These are phyloP conservation scores for Brachypterus glaber DNA, from an alignment of 2,888 invertebrate genomes.

Conservation along the genomic window DNA sequence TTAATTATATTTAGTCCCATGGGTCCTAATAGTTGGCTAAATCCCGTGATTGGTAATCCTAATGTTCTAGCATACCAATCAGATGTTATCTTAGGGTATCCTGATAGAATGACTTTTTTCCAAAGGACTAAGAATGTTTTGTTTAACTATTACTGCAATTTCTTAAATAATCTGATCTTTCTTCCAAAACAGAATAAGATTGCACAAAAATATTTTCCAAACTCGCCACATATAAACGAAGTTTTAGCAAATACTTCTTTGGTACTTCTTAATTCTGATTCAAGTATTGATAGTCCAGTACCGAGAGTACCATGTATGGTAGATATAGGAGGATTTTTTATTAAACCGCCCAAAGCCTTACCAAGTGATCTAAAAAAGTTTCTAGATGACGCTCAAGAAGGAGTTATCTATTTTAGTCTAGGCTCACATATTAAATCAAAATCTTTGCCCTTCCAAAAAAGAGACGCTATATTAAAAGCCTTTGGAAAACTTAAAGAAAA, in stretches of 20 bases:
- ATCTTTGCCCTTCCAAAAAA: constrained; percentile 45
- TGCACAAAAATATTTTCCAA: constrained; percentile 26
- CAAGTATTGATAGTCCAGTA: constrained; percentile 41
- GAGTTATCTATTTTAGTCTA: constrained; percentile 49
- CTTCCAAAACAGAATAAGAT: constrained; percentile 22
- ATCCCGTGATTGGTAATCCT: constrained; percentile 26
- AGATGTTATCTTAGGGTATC: constrained; percentile 11
- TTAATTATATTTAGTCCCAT: constrained; percentile 22
- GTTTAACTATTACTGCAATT: constrained; percentile 25
- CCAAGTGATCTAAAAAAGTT: constrained; percentile 23
- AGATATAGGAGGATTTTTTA: constrained; percentile 49
- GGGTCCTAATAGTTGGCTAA: constrained; percentile 19
- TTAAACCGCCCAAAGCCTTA: constrained; percentile 26
- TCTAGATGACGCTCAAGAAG: constrained; percentile 23
- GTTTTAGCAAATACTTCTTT: constrained; percentile 27
- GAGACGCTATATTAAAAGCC: constrained; percentile 46
- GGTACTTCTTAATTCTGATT: constrained; percentile 38
- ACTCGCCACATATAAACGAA: constrained; percentile 23
- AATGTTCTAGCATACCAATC: constrained; percentile 21
- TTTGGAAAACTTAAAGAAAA: constrained; percentile 52
- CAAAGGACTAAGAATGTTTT: constrained; percentile 45
- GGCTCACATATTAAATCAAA: constrained; percentile 50
- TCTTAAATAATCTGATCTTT: constrained; percentile 18
- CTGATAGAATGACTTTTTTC: constrained; percentile 40
- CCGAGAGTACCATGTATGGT: constrained; percentile 47